These are phyloP conservation scores for Sphenopsis melanotis DNA, from an alignment of 2,797 vertebrate species.

Conservation along the genomic window DNA sequence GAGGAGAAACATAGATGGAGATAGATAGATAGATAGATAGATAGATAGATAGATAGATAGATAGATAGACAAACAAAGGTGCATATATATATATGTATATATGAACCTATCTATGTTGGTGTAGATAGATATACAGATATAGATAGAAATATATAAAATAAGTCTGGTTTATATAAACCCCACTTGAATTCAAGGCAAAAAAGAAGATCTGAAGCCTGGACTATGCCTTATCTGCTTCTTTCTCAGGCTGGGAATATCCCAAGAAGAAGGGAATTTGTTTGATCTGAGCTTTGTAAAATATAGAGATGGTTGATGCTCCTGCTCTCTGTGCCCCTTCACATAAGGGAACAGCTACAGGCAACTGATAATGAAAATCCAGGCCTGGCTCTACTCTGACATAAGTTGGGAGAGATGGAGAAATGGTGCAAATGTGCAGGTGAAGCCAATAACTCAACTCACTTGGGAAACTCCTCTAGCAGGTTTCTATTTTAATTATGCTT, in stretches of 20 bases:
- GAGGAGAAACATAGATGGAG: neutral
- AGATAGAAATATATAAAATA: neutral
- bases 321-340: neutral
- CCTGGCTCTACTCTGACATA: neutral
- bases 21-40: neutral
- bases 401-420: neutral
- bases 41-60: neutral
- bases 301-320: neutral
- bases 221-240: neutral
- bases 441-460: neutral
- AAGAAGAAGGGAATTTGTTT: neutral
- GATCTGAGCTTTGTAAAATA: neutral
- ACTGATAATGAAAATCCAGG: neutral
- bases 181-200: neutral
- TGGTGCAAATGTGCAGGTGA: neutral
- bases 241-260: neutral
- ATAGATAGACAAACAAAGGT: fast-evolving
- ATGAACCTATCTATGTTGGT: neutral
- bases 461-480: neutral
- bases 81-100: neutral
- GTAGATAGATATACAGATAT: neutral
- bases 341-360: neutral
- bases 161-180: neutral
- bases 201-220: neutral
- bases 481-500: neutral